Percentiles rank a stretch among this genome's conserved stretches.
These are phyloP conservation scores for Drosophila mettleri DNA, from an alignment of 2,888 invertebrate species.

Conservation along the genomic window DNA sequence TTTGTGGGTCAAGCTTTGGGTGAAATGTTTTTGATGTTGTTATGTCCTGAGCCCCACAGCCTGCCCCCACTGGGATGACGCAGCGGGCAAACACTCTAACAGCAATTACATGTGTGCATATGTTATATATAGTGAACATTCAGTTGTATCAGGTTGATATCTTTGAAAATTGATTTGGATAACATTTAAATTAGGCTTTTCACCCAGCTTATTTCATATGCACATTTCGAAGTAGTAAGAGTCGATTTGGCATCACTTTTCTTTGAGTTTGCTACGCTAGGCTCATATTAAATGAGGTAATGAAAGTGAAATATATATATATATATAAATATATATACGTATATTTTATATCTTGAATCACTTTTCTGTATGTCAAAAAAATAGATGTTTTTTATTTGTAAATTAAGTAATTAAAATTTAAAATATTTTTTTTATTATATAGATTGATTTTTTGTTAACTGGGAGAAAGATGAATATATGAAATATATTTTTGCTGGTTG, in stretches of 20 bases:
- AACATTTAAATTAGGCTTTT: slow-evolving; percentile 15
- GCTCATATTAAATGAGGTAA: neutral
- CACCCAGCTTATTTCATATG: neutral
- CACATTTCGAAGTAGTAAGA: neutral
- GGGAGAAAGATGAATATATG: too few relatives aligned
- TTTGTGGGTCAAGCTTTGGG: slow-evolving; percentile 72
- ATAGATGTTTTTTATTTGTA: neutral
- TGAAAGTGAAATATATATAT: neutral
- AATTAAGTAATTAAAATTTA: neutral
- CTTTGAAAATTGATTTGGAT: slow-evolving; percentile 8
- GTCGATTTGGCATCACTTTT: neutral
- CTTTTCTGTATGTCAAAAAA: neutral
- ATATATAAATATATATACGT: neutral
- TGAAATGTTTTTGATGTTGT: slow-evolving; percentile 44
- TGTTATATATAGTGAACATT: slow-evolving; percentile 11
- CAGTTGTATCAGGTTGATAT: neutral
- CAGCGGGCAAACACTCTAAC: slow-evolving; percentile 29
- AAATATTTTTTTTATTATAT: neutral
- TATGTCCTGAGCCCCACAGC: slow-evolving; percentile 11
- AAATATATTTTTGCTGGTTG: too few relatives aligned
- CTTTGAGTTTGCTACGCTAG: neutral
- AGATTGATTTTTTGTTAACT: too few relatives aligned
- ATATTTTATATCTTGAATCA: neutral
- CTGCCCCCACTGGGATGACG: slow-evolving; percentile 17
- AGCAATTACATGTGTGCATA: slow-evolving; percentile 49